Evolutionary conservation across 2,888 invertebrate genomes (phyloP), one percentile per base, ranked within the genome.

Genomic region (Ramazzottius varieornatus): DNA sequence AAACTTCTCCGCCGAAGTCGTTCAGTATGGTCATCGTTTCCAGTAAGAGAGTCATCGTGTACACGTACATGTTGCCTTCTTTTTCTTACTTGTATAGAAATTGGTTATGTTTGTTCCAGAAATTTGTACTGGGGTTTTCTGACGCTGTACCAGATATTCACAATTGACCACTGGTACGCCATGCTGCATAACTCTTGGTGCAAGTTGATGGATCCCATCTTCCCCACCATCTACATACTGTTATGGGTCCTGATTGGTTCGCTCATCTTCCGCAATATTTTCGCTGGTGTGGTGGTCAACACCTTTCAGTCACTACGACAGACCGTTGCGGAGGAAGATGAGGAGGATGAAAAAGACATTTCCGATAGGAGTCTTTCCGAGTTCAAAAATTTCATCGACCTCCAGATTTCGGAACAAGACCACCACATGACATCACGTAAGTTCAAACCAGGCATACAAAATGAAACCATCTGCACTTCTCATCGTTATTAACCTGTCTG

Each of bases 221-320:
- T 54, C 24, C 4, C 54, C 54, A 29, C 29, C 20, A 54, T 54
- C 24, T 54, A 54, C 54, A 54, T 29, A 8, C 20, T 54, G 54
- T 29, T 54, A n/a, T 54, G 54, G 54, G 20, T 54, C 16, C 54
- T 54, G 54, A 54, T 54, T 54, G 54, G 54, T 8, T 54, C 54
- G 54, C 54, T 54, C 16, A 54, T 54, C 4, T 54, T 54, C 54
- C 54, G 54, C 29, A 54, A 54, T 54, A 54, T 54, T 54, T 54
- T 54, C 24, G 54, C 54, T 13, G 54, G 54, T 24, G 54, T 54
- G 29, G 54, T 54, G 54, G 54, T 54, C 20, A 54, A 54, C 54
- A 54, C 54, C 16, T 54, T 54, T 24, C 54, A 54, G 54, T 16
- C 20, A 16, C 29, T 54, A 29, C 54, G 54, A 16, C 20, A 54